phyloP scores from a whole-genome alignment of 2,113 vertebrate genomes.

The Paradisaea rubra region DNA sequence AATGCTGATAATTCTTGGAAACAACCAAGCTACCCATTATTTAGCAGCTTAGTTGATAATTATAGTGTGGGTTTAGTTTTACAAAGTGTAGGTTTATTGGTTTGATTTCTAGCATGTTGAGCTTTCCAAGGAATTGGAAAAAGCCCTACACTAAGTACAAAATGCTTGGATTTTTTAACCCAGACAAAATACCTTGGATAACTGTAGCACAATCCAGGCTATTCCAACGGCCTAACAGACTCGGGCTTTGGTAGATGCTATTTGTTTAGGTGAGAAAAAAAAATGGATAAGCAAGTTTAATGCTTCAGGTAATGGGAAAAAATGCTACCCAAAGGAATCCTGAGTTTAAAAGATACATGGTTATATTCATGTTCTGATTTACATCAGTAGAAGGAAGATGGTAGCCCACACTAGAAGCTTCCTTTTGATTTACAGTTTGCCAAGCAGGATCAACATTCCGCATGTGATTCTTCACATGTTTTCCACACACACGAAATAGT shows the following conservation, averaged over 20 bases:
- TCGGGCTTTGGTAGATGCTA: background rate
- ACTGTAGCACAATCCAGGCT: background rate
- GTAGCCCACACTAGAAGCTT: background rate
- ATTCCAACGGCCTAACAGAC: rapidly evolving
- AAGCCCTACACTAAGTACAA: background rate
- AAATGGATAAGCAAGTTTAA: background rate
- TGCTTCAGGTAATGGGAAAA: background rate
- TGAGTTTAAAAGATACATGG: background rate
- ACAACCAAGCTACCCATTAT: background rate
- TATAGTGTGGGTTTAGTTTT: background rate
- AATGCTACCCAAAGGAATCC: background rate
- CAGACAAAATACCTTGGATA: background rate
- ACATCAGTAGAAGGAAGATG: background rate
- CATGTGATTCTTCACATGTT: background rate
- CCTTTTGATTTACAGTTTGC: background rate
- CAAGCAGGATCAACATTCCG: rapidly evolving
- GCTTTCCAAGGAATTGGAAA: background rate
- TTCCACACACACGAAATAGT: background rate
- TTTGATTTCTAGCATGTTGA: background rate
- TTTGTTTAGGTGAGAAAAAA: background rate
- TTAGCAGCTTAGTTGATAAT: background rate
- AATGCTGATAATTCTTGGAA: background rate
- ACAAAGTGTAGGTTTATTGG: background rate
- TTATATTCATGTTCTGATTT: background rate
- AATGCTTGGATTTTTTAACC: background rate